Evolutionary conservation across 2,113 vertebrate species (phyloP).

Genomic region (Tyto alba): DNA sequence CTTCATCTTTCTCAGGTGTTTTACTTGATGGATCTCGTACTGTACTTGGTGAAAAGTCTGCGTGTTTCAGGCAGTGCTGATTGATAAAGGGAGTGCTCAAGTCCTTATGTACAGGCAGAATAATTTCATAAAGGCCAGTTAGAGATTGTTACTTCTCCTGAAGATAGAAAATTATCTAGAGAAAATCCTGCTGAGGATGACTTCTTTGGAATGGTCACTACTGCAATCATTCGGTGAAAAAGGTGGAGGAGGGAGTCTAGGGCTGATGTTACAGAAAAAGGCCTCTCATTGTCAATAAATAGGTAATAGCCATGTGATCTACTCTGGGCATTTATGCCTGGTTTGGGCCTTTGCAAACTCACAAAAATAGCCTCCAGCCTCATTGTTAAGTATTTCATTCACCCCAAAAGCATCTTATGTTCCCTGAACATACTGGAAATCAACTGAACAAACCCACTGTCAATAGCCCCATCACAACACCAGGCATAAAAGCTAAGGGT

Average conservation of each 20-base stretch:
- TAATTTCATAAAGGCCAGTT: neutral
- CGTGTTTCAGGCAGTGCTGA: neutral
- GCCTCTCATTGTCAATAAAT: neutral
- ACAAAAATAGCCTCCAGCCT: neutral
- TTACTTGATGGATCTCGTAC: neutral
- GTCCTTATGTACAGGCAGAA: neutral
- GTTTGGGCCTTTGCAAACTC: neutral
- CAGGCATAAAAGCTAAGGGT: neutral
- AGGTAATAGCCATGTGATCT: neutral
- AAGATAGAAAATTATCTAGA: neutral
- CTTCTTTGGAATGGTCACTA: neutral
- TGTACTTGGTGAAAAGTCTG: neutral
- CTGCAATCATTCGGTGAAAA: neutral
- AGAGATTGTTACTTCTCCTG: neutral
- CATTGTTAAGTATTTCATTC: neutral
- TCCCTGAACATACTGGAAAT: neutral
- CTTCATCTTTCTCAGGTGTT: neutral
- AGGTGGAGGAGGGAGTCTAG: neutral
- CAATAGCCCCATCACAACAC: neutral
- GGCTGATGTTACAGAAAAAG: neutral
- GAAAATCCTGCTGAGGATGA: neutral
- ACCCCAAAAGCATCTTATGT: neutral
- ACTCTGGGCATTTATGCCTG: neutral
- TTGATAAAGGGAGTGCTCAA: neutral
- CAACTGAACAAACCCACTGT: neutral